Evolutionary conservation across 2,888 invertebrate genomes (phyloP).

Genomic region (Dryomyza anilis): DNA sequence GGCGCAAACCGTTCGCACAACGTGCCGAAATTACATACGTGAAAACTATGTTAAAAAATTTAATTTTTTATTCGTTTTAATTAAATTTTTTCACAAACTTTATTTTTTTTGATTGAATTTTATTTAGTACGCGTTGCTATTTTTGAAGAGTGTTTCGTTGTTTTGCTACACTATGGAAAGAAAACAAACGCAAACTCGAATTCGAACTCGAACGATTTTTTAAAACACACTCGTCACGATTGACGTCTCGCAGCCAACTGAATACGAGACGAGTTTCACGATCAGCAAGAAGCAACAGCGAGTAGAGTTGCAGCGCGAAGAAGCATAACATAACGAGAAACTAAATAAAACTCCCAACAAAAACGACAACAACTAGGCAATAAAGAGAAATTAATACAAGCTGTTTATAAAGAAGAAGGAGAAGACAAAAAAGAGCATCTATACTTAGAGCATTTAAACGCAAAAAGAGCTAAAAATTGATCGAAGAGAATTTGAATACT

Average conservation of each 20-base stretch:
- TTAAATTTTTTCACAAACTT: not conserved
- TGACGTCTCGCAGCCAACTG: slow-evolving; percentile 21
- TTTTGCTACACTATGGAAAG: not conserved
- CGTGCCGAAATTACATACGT: no score
- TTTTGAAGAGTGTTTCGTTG: not conserved
- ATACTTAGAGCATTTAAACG: no score
- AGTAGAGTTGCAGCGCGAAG: not conserved
- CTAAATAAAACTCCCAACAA: not conserved
- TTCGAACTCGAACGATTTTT: slow-evolving; percentile 12
- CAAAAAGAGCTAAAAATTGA: no score
- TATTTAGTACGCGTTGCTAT: not conserved
- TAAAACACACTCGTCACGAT: slow-evolving; percentile 1
- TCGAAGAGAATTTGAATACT: no score
- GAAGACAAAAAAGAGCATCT: no score
- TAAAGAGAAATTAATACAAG: not conserved
- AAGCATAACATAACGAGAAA: not conserved
- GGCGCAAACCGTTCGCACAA: no score
- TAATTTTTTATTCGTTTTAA: no score
- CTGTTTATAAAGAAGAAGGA: no score
- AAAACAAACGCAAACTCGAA: not conserved
- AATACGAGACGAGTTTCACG: slow-evolving; percentile 11
- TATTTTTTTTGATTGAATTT: not conserved
- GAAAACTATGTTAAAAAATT: no score
- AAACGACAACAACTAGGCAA: not conserved
- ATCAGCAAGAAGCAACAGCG: not conserved